Evolutionary conservation across 2,888 invertebrate species (phyloP), one percentile per base, ranked within the genome.

Genomic region (Chalcosyrphus nemorum): DNA sequence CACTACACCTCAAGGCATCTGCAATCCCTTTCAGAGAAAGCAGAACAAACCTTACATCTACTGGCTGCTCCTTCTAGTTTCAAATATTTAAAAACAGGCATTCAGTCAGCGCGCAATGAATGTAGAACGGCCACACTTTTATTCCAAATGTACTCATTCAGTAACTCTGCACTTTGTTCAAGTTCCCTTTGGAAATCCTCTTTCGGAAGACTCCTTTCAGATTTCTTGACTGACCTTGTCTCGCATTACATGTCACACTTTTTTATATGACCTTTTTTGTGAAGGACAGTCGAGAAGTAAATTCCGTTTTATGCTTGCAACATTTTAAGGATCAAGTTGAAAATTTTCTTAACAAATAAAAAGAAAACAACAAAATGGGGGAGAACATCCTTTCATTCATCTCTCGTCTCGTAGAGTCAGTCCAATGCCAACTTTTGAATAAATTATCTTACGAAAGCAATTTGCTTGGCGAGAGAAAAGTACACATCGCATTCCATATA

Each of bases 361-460:
- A 77, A 38, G 54, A 59, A 81, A 71, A 72, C 65, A 77, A 77
- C 68, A 61, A 63, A n/a, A 45, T 32, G 17, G 13, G 15, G 27
- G 52, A 52, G 21, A 43, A 65, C 38, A 66, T 78, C 68, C 63
- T 78, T 74, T 57, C 68, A 74, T 78, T 74, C 78, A 82, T 77
- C 72, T 27, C 52, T 52, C 57, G 27, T 71, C 21, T 57, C 24
- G 4, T 63, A 38, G 59, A 82, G 61, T 82, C 78, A 78, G 56
- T 56, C 68, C 72, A 68, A 72, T 78, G 72, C 72, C 82, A 78
- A 84, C 61, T 84, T 78, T 63, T 78, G 82, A 84, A 84, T 84
- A 84, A 84, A 84, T 84, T 84, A 84, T 84, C 68, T 54, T 74
- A 59, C 68, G 61, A 84, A 84, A 84, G 82, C 82, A 84, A 84